Percentiles rank a stretch among this genome's conserved stretches.
phyloP scores from a whole-genome alignment of 64 coral and sea anemone species.

The Montipora capricornis region DNA sequence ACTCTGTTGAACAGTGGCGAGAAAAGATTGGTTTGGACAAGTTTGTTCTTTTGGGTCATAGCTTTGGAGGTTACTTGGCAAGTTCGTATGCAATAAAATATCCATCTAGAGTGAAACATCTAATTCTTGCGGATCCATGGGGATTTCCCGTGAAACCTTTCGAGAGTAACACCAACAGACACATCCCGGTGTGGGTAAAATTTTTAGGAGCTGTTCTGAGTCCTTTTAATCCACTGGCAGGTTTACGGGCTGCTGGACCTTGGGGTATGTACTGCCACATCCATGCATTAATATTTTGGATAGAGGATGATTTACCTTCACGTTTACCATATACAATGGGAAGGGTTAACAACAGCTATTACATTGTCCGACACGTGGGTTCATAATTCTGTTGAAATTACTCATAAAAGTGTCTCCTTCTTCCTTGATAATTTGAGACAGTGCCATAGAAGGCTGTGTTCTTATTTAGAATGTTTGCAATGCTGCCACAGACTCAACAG shows the following conservation, averaged over 20 bases:
- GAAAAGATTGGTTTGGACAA: constrained; percentile 96
- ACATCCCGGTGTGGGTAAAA: constrained; percentile 91
- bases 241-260: constrained; percentile 91
- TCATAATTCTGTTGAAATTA: too few relatives aligned
- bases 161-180: constrained; percentile 71
- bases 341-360: too few relatives aligned
- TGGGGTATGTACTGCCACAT: constrained; percentile 56
- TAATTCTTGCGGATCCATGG: constrained; percentile 97
- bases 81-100: constrained; percentile 91
- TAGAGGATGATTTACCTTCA: too few relatives aligned
- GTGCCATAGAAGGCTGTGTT: too few relatives aligned
- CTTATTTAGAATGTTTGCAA: too few relatives aligned
- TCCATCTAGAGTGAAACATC: constrained; percentile 80
- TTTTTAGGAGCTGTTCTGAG: constrained; percentile 84
- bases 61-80: constrained; percentile 91
- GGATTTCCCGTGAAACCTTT: constrained; percentile 94
- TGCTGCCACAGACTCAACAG: too few relatives aligned
- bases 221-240: constrained; percentile 94
- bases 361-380: too few relatives aligned
- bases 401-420: too few relatives aligned
- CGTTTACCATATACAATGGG: too few relatives aligned
- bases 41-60: constrained; percentile 94
- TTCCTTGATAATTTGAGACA: too few relatives aligned
- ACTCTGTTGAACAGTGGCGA: constrained; percentile 91
- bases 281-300: too few relatives aligned